Percentiles rank a stretch among this genome's conserved stretches.
phyloP scores from a whole-genome alignment of 2,797 vertebrate species.

The Delichon dasypus region DNA sequence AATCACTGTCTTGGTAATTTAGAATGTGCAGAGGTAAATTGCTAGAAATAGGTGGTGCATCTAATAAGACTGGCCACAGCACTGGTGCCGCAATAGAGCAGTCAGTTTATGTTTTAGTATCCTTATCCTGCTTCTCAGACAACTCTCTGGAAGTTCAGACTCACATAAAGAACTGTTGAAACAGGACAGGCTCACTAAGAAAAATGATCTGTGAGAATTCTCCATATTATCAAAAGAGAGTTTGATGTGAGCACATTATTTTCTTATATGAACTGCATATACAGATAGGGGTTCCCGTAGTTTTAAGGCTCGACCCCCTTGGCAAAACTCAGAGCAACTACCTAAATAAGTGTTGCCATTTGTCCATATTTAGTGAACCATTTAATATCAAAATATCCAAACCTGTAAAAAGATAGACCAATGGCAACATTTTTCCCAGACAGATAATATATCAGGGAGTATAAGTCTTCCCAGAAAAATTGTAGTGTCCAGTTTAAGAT shows the following conservation, averaged over 20 bases:
- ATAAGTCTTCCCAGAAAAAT: neutral
- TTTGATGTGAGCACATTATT: neutral
- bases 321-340: neutral
- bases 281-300: neutral
- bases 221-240: neutral
- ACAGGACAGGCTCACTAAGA: neutral
- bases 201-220: neutral
- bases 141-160: neutral
- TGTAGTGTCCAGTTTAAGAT: neutral
- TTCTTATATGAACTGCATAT: neutral
- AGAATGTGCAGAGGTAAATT: neutral
- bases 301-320: neutral
- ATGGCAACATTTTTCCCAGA: neutral
- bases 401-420: neutral
- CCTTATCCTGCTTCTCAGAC: neutral
- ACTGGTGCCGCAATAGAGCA: neutral
- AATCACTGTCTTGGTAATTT: neutral
- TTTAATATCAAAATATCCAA: neutral
- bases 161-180: neutral
- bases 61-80: neutral
- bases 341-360: neutral
- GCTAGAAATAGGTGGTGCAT: neutral
- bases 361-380: neutral
- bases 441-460: neutral
- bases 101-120: neutral